Evolutionary conservation across 2,797 vertebrate genomes (phyloP).

Genomic region (Acrossocheilus wenchowensis): DNA sequence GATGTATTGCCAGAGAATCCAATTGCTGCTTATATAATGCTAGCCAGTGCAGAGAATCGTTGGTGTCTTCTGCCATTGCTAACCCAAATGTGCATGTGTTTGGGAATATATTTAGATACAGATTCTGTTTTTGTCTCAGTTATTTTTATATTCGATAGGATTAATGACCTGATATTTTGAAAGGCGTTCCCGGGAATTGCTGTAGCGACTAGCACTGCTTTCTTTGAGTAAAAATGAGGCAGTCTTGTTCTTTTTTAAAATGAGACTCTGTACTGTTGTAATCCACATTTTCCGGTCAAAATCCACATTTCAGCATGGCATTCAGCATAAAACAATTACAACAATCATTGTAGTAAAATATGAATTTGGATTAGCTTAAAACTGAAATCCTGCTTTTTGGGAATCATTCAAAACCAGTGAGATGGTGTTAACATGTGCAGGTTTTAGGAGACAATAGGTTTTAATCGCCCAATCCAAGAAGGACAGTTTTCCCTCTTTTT

Average conservation of each 20-base stretch:
- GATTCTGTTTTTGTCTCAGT: constrained; percentile 5
- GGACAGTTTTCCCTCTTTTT: not conserved
- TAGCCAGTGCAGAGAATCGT: constrained; percentile 30
- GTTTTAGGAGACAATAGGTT: constrained; percentile 24
- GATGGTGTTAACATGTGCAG: not conserved
- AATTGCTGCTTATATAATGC: constrained; percentile 48
- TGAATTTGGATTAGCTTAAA: constrained; percentile 4
- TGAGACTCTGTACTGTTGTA: constrained; percentile 1
- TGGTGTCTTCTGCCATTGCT: constrained; percentile 21
- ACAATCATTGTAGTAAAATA: not conserved
- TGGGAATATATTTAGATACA: constrained; percentile 26
- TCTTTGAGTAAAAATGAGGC: not conserved
- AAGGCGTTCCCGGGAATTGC: not conserved
- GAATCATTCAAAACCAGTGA: not conserved
- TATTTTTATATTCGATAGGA: constrained; percentile 5
- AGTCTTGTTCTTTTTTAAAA: not conserved
- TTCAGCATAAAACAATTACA: not conserved
- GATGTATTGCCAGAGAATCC: constrained; percentile 56
- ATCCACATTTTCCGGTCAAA: constrained; percentile 6
- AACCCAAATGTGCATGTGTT: constrained; percentile 18
- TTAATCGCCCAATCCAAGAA: constrained; percentile 9
- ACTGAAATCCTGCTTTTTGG: constrained; percentile 20
- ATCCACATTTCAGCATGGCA: not conserved
- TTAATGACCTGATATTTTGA: constrained; percentile 11
- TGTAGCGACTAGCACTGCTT: not conserved